Evolutionary conservation across 2,888 invertebrate genomes (phyloP).

Genomic region (Drosophila rellima): DNA sequence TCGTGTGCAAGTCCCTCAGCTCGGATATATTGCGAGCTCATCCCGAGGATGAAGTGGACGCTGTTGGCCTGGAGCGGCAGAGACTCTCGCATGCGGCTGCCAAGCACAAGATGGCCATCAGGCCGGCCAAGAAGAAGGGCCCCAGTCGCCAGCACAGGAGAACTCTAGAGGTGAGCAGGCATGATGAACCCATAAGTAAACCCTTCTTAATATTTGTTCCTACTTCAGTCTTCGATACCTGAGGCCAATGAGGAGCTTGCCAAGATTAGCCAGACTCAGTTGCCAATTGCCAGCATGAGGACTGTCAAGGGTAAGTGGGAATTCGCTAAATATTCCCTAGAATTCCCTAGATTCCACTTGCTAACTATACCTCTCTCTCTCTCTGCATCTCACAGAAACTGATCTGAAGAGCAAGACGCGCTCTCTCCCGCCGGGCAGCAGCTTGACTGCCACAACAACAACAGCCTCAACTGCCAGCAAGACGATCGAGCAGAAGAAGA

Average conservation of each 20-base stretch:
- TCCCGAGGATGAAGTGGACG: constrained; percentile 81
- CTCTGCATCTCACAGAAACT: constrained; percentile 39
- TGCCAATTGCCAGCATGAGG: constrained; percentile 43
- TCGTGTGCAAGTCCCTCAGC: constrained; percentile 56
- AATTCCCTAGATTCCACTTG: too few relatives aligned
- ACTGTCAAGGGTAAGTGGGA: constrained; percentile 49
- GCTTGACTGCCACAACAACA: constrained; percentile 63
- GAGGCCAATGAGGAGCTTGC: constrained; percentile 92
- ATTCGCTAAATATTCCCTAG: too few relatives aligned
- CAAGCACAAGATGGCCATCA: constrained; percentile 92
- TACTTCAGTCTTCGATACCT: constrained; percentile 88
- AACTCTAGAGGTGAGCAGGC: constrained; percentile 86
- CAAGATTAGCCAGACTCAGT: constrained; percentile 88
- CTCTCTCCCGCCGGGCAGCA: constrained; percentile 84
- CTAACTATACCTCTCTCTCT: not conserved
- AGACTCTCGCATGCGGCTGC: constrained; percentile 93
- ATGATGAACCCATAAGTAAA: not conserved
- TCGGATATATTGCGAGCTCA: constrained; percentile 70
- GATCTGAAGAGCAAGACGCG: constrained; percentile 83
- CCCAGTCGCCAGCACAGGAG: constrained; percentile 90
- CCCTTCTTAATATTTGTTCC: not conserved
- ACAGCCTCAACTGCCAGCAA: constrained; percentile 34
- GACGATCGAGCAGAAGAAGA: constrained; percentile 52
- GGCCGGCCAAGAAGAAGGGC: constrained; percentile 91
- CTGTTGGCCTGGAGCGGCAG: constrained; percentile 79